These are phyloP conservation scores for Drosophila micromelanica DNA, from an alignment of 1,140 invertebrate species.

Conservation along the genomic window DNA sequence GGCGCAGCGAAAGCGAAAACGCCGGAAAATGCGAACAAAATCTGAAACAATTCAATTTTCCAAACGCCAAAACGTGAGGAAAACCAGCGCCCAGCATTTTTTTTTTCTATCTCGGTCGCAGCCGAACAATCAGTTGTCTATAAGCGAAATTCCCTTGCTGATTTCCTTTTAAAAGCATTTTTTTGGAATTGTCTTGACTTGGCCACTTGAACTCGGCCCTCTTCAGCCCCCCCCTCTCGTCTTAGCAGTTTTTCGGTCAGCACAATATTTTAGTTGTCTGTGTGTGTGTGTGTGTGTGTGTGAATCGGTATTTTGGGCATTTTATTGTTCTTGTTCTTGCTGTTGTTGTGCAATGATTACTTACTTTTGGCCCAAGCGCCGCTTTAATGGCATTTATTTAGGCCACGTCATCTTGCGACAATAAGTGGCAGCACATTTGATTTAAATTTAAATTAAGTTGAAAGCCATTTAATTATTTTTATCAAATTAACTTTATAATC, in stretches of 20 bases:
- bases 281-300: conserved; percentile 10
- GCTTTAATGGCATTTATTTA: conserved; percentile 27
- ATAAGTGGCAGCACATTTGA: conserved; percentile 54
- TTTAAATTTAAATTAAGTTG: conserved; percentile 44
- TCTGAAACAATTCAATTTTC: conserved; percentile 82
- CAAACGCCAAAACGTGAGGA: conserved; percentile 66
- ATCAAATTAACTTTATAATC: not conserved
- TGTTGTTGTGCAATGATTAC: conserved; percentile 62
- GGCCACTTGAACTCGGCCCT: conserved; percentile 59
- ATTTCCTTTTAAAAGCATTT: conserved; percentile 81
- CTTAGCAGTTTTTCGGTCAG: conserved; percentile 25
- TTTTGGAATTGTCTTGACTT: conserved; percentile 78
- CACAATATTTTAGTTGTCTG: not conserved
- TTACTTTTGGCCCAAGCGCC: conserved; percentile 23
- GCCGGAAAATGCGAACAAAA: conserved; percentile 54
- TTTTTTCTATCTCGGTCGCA: not conserved
- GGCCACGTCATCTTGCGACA: conserved; percentile 45
- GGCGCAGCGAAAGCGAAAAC: conserved; percentile 40
- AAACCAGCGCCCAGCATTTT: conserved; percentile 28
- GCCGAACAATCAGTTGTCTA: conserved; percentile 72
- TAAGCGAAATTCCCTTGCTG: conserved; percentile 78
- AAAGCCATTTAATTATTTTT: conserved; percentile 53
- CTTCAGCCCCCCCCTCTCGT: conserved; percentile 1
- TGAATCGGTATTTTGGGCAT: conserved; percentile 39
- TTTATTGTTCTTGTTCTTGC: conserved; percentile 44